Evolutionary conservation across 2,113 vertebrate species (phyloP), one percentile per base, ranked within the genome.

Genomic region (Macquaria australasica): DNA sequence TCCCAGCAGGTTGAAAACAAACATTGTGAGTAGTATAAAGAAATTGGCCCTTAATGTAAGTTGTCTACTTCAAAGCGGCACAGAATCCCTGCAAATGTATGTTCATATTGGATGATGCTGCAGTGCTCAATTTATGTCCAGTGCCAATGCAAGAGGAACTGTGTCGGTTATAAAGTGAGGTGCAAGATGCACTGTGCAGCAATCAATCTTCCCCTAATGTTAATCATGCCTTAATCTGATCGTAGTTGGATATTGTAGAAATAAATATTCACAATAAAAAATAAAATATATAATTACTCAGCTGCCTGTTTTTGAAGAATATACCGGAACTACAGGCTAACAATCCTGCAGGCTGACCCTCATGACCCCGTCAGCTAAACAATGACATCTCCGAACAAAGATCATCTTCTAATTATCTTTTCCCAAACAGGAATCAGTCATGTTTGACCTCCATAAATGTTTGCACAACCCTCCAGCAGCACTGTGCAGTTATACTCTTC

Each of bases 311-410:
- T 78, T 21, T 6, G 39, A 66, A 59, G 25, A 4, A 28, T 20
- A 23, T 7, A 21, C n/a, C 20, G 9, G 23, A 50, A 16, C n/a
- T 16, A 11, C 77, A 39, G 43, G 43, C 20, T 18, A 3, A 14
- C 16, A 37, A 4, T 75, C 43, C 77, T 59, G 83, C 12, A 83
- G 51, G 34, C n/a, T 43, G 77, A 79, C 83, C 66, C 58, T 55
- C 53, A 18, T 18, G 64, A 85, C 81, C 86, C 69, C 69, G 1
- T 83, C 82, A 70, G 41, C 55, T 23, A 0, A 56, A 83, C 63
- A 23, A 37, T 34, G 63, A 72, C 53, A 16, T 4, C 5, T 74
- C 72, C 34, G 82, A 69, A 63, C 78, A 77, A 77, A 89, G 25
- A 56, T 63, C 72, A 28, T 25, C 73, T 45, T 41, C 68, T 73